phyloP scores from a whole-genome alignment of 2,113 vertebrate species.

The Melospiza georgiana region DNA sequence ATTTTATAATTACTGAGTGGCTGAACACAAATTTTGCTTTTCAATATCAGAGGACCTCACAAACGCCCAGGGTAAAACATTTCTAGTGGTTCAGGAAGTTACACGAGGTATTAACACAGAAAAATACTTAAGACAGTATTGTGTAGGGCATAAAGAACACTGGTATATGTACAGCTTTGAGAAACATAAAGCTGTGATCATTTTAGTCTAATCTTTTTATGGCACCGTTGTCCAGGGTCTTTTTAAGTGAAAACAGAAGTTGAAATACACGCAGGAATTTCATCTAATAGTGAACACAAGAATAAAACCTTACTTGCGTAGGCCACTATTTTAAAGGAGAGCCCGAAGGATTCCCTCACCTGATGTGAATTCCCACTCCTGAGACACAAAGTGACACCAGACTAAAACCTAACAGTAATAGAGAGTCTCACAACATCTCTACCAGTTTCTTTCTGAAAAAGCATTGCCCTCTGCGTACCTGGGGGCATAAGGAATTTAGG shows the following conservation, averaged over 20 bases:
- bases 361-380: background rate
- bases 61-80: rapidly evolving
- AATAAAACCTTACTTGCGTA: background rate
- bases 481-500: background rate
- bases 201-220: background rate
- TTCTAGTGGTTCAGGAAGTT: background rate
- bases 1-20: background rate
- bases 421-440: background rate
- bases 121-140: background rate
- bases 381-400: background rate
- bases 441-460: background rate
- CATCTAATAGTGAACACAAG: background rate
- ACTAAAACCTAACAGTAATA: rapidly evolving
- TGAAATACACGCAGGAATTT: background rate
- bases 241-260: background rate
- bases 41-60: background rate
- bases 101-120: background rate
- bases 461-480: background rate
- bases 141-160: background rate
- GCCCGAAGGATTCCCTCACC: background rate
- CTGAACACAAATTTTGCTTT: background rate
- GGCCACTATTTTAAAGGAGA: background rate
- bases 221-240: background rate
- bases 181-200: rapidly evolving
- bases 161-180: background rate